Percentiles rank a stretch among this genome's conserved stretches.
These are phyloP conservation scores for Gavia stellata DNA, from an alignment of 2,113 vertebrate species.

Conservation along the genomic window DNA sequence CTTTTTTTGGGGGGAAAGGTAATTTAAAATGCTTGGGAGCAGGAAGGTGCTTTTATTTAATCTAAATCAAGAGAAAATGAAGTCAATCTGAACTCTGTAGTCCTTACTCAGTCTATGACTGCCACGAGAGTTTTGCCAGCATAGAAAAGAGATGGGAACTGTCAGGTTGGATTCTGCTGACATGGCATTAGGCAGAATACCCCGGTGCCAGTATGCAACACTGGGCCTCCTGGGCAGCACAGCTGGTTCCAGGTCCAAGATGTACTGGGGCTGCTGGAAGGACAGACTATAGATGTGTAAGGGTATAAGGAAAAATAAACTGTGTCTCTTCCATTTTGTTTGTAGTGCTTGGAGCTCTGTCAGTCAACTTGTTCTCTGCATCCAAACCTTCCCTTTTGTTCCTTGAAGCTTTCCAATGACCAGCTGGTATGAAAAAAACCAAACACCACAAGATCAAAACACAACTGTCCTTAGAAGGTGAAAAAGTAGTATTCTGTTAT, in stretches of 20 bases:
- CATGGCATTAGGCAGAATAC: not conserved
- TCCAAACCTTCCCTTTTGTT: not conserved
- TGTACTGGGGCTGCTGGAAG: not conserved
- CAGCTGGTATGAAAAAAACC: not conserved
- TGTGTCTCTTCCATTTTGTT: not conserved
- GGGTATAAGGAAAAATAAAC: not conserved
- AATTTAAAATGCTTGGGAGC: not conserved
- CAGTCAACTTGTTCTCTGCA: not conserved
- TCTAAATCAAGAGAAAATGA: not conserved
- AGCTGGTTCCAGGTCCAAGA: not conserved
- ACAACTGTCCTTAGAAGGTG: not conserved
- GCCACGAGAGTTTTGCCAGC: not conserved
- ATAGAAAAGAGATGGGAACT: too few species aligned
- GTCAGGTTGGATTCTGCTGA: not conserved
- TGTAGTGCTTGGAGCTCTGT: not conserved
- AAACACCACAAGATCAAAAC: not conserved
- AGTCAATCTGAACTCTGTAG: not conserved
- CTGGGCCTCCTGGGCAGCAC: not conserved
- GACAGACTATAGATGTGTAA: not conserved
- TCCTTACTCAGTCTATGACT: not conserved
- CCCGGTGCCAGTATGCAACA: not conserved
- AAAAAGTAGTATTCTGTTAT: not conserved
- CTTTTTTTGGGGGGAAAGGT: not conserved
- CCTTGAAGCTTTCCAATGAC: not conserved
- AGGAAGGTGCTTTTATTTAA: not conserved